phyloP scores from a whole-genome alignment of 2,888 invertebrate genomes.

The Acanthosepion esculentum region DNA sequence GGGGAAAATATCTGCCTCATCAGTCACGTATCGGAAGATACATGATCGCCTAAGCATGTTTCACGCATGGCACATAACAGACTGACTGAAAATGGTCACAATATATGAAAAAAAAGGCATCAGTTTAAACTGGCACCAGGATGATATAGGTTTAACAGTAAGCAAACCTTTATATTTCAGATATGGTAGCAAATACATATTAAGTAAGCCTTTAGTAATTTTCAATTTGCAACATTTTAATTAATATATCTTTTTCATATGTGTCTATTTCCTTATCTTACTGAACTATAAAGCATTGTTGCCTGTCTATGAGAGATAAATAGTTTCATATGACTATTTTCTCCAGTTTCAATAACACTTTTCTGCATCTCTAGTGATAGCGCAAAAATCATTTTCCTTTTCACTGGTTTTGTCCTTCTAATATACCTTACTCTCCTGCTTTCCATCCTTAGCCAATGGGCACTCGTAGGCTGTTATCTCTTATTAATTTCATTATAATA shows the following conservation, averaged over 20 bases:
- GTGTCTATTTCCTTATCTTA: background rate
- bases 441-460: background rate
- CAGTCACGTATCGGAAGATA: no score
- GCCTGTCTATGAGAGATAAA: background rate
- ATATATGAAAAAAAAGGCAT: no score
- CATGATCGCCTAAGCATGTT: no score
- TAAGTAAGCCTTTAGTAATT: background rate
- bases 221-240: background rate
- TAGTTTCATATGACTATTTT: background rate
- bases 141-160: no score
- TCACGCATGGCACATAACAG: no score
- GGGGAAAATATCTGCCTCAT: no score
- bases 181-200: background rate
- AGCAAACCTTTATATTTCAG: background rate
- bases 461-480: background rate
- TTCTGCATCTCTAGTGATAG: background rate
- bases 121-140: no score
- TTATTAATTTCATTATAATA: conserved; percentile 11
- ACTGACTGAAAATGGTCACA: no score
- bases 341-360: background rate
- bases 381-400: background rate
- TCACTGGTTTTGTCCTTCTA: background rate
- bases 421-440: background rate
- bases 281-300: background rate
- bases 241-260: background rate